Evolutionary conservation across 2,113 vertebrate genomes (phyloP).

Genomic region (Vicugna pacos): DNA sequence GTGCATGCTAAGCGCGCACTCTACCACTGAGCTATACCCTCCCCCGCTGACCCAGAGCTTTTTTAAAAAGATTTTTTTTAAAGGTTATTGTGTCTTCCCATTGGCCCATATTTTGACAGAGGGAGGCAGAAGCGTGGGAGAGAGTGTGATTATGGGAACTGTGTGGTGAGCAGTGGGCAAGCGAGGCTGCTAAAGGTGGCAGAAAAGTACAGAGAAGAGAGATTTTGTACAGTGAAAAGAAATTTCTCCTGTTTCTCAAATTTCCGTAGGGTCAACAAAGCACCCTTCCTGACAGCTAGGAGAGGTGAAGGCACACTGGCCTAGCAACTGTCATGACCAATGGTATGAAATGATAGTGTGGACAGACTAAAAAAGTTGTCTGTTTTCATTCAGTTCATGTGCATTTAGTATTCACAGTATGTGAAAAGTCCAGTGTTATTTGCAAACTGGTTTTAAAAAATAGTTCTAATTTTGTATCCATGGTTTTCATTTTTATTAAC

Average conservation of each 20-base stretch:
- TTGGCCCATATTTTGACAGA: background rate
- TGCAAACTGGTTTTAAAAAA: slow-evolving; percentile 22
- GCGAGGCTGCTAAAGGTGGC: background rate
- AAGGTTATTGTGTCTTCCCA: background rate
- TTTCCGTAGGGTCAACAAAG: background rate
- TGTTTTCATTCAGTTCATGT: background rate
- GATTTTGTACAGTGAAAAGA: background rate
- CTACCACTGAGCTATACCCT: too few relatives aligned
- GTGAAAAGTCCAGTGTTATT: background rate
- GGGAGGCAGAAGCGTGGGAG: background rate
- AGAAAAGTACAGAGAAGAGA: background rate
- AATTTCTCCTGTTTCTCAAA: background rate
- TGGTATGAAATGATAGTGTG: too few relatives aligned
- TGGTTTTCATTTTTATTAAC: slow-evolving; percentile 2
- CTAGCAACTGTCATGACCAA: too few relatives aligned
- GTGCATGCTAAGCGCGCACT: too few relatives aligned
- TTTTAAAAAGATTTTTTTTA: background rate
- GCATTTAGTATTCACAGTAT: background rate
- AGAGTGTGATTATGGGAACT: background rate
- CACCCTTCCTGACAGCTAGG: too few relatives aligned
- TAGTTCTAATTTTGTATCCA: background rate
- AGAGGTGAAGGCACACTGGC: too few relatives aligned
- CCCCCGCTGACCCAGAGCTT: too few relatives aligned
- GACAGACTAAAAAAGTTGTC: too few relatives aligned
- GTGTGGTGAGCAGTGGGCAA: background rate